phyloP scores from a whole-genome alignment of 1,140 invertebrate species.

The Platyura marginata region DNA sequence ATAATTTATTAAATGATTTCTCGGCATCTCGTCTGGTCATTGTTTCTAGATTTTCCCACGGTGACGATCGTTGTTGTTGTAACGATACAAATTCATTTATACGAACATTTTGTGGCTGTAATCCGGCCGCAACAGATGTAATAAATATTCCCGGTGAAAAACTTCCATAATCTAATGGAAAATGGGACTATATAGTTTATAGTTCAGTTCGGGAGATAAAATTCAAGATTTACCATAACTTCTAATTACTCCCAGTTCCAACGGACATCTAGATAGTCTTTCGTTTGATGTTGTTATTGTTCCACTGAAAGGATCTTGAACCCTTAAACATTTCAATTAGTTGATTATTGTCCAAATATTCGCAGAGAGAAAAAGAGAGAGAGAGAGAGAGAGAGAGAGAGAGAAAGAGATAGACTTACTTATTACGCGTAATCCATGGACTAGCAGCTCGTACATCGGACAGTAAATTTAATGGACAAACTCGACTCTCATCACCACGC shows the following conservation, averaged over 20 bases:
- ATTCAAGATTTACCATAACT: constrained; percentile 27
- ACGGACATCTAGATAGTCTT: constrained; percentile 26
- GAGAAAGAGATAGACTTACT: constrained; percentile 3
- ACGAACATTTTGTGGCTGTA: constrained; percentile 31
- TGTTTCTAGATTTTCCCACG: neutral
- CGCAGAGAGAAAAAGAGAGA: too few relatives aligned
- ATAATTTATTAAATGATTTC: neutral
- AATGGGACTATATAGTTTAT: too few relatives aligned
- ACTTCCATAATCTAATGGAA: constrained; percentile 22
- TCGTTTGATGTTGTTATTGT: constrained; percentile 3
- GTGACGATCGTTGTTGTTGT: neutral
- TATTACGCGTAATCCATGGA: constrained; percentile 1
- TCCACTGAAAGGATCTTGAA: too few relatives aligned
- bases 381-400: too few relatives aligned
- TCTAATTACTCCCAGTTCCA: constrained; percentile 36
- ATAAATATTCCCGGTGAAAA: constrained; percentile 35
- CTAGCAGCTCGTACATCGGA: neutral
- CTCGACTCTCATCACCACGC: constrained; percentile 27
- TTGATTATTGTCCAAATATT: too few relatives aligned
- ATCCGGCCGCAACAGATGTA: constrained; percentile 29
- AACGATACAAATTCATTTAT: constrained; percentile 10
- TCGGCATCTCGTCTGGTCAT: neutral
- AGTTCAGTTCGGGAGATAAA: too few relatives aligned
- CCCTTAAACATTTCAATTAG: too few relatives aligned
- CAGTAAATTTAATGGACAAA: constrained; percentile 22